Base-by-base conservation (phyloP, 2,888 invertebrate species). In the Epirrhoe tristata region DNA sequence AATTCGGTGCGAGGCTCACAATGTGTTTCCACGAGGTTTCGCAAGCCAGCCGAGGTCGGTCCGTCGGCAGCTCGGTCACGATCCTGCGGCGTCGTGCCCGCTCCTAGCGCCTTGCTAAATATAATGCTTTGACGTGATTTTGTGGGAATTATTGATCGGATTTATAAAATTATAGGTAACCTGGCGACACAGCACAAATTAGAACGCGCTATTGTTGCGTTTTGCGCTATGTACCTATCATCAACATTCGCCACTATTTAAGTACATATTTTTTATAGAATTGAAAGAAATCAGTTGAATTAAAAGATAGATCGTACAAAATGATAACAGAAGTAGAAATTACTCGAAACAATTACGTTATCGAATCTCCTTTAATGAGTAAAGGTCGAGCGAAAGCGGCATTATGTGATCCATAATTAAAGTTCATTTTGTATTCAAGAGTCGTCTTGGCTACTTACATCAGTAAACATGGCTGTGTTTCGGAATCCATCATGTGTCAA, bases 1-100 rank as follows among this genome's bases (percentile, higher is more conserved):
- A 84, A 88, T 88, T 85, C 81, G 86, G 88, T 88, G 84, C 86
- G 84, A 82, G 83, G 77, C 83, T 66, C 69, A 70, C 67, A 91
- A 87, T 88, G 86, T 84, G 24, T 24, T 24, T 84, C 80, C 80
- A 82, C 81, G 81, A 79, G 77, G 82, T 92, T 87, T 89, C 84
- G 91, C 88, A 91, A 92, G 77, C 70, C 78, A 61, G 75, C 77
- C 88, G 90, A 91, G 90, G 90, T 83, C 87, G 84, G 81, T 79
- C 87, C 84, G 83, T 81, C 85, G 78, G 83, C 43, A 16, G 43
- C 77, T 81, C 75, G 84, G 85, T 89, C 91, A 88, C 91, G 91
- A 90, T 82, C 84, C 81, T 79, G 82, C 78, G 73, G 77, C 77
- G 75, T 88, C 87, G 88, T 87, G 88, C 14, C 24, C 24, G 16